Conservation (phyloP, 2,888 invertebrate species). For the Monopis laevigella region DNA sequence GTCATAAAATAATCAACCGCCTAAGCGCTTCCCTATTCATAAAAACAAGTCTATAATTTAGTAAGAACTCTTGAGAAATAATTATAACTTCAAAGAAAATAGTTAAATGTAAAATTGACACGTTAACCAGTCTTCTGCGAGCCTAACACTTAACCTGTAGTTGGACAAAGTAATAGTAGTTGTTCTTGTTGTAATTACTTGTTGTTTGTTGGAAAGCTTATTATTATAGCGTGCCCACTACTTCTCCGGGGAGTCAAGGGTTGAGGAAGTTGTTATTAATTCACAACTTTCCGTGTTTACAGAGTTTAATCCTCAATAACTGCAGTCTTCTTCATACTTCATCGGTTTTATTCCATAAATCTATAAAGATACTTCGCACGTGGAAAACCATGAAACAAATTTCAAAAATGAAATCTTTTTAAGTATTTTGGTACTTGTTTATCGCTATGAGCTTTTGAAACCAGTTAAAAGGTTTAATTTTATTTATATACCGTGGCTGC, state of each 20-base stretch:
- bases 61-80: neutral
- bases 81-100: no score
- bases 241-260: conserved; percentile 42
- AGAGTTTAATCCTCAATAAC: conserved; percentile 35
- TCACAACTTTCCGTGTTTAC: conserved; percentile 42
- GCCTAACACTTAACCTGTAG: conserved; percentile 37
- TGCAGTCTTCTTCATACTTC: conserved; percentile 33
- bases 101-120: no score
- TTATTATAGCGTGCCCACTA: conserved; percentile 45
- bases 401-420: no score
- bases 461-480: no score
- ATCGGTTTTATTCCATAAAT: conserved; percentile 16
- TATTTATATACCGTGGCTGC: neutral
- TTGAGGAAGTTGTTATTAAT: conserved; percentile 45
- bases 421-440: no score
- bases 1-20: no score
- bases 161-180: conserved; percentile 44
- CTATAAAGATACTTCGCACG: no score
- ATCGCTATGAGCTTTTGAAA: no score
- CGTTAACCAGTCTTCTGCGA: conserved; percentile 1
- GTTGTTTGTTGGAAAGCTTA: conserved; percentile 55
- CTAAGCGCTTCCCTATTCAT: no score
- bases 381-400: no score
- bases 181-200: conserved; percentile 57
- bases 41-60: neutral